These are phyloP conservation scores for Macrocentrus cingulum DNA, from an alignment of 1,140 invertebrate genomes.

Conservation along the genomic window DNA sequence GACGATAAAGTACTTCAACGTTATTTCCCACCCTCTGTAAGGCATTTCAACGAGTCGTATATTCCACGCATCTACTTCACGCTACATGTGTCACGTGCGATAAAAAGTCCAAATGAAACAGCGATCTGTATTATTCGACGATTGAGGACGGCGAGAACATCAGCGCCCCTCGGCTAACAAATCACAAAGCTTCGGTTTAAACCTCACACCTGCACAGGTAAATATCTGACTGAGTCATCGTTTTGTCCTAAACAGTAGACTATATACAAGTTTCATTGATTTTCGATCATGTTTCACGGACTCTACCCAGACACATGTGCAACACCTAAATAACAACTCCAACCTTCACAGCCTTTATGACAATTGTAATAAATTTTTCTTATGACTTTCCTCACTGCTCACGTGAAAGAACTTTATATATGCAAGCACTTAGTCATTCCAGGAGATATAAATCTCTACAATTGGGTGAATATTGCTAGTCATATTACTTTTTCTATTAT, in stretches of 20 bases:
- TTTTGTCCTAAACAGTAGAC: conserved; percentile 13
- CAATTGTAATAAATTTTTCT: neutral
- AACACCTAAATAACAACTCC: neutral
- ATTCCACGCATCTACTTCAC: conserved; percentile 15
- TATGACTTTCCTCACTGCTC: too few species aligned
- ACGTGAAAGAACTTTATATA: too few species aligned
- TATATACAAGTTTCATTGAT: conserved; percentile 17
- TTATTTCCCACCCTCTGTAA: neutral
- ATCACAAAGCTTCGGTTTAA: too few species aligned
- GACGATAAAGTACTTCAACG: conserved; percentile 20
- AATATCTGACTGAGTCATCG: conserved; percentile 30
- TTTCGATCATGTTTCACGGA: conserved; percentile 26
- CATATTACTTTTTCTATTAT: too few species aligned
- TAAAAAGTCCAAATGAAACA: neutral
- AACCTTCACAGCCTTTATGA: neutral
- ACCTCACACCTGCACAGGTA: conserved; percentile 28
- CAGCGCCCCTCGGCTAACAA: too few species aligned
- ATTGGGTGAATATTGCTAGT: too few species aligned
- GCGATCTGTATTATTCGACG: neutral
- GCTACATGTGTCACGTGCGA: too few species aligned
- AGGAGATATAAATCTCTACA: too few species aligned
- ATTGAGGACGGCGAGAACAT: neutral
- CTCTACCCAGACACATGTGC: neutral
- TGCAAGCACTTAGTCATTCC: too few species aligned
- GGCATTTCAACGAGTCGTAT: neutral